A percentile compares a stretch with the other conserved stretches of the same genome.
These are phyloP conservation scores for Aphodius granarius DNA, from an alignment of 2,888 invertebrate species.

Conservation along the genomic window DNA sequence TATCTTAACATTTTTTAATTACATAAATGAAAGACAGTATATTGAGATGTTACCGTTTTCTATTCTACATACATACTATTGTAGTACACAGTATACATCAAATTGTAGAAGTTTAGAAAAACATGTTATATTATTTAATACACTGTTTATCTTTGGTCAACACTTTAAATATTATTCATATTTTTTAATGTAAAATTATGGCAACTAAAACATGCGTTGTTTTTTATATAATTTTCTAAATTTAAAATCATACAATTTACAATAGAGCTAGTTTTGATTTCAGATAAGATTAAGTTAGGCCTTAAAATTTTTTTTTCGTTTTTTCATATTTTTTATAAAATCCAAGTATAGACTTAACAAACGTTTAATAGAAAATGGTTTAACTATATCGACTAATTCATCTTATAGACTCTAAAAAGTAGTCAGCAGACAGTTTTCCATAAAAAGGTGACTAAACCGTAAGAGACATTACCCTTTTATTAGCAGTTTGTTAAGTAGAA, in stretches of 20 bases:
- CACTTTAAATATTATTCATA: background rate
- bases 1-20: constrained; percentile 1
- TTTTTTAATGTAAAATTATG: background rate
- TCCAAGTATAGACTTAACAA: background rate
- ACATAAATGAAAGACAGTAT: background rate
- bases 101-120: constrained; percentile 12
- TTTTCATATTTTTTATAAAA: constrained; percentile 5
- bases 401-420: background rate
- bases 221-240: background rate
- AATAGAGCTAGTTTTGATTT: background rate
- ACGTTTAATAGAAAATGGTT: background rate
- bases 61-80: background rate
- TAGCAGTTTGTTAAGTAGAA: background rate
- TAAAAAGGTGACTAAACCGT: background rate
- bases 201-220: background rate
- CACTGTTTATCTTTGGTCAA: constrained; percentile 3
- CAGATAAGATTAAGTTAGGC: constrained; percentile 1
- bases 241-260: background rate
- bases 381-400: background rate
- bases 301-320: background rate
- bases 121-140: constrained; percentile 3
- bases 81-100: constrained; percentile 4
- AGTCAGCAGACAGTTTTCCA: background rate
- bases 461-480: constrained; percentile 3
- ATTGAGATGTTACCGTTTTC: background rate